Evolutionary conservation across 2,888 invertebrate species (phyloP).

Genomic region (Oxytorus armatus): DNA sequence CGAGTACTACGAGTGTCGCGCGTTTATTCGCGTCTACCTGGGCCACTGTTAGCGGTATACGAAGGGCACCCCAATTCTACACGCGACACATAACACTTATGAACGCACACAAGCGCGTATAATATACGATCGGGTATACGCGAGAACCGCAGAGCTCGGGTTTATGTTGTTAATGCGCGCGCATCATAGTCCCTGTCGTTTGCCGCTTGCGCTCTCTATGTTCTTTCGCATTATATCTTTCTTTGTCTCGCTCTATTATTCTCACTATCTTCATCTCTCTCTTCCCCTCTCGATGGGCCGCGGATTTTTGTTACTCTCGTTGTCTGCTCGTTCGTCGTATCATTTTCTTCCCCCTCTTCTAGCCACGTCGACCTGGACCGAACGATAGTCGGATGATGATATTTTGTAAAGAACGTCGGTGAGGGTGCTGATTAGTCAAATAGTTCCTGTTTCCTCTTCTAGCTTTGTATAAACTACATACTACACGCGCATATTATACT

Average conservation of each 20-base stretch:
- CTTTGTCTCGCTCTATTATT: conserved; percentile 19
- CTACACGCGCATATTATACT: not conserved
- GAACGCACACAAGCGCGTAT: conserved; percentile 41
- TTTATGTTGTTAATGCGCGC: conserved; percentile 70
- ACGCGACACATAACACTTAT: conserved; percentile 24
- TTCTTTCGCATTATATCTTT: too few species aligned
- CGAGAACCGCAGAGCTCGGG: conserved; percentile 58
- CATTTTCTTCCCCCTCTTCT: not conserved
- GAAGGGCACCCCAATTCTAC: conserved; percentile 55
- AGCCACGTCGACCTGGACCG: conserved; percentile 43
- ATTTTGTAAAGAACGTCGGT: conserved; percentile 77
- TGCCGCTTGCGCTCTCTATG: conserved; percentile 31
- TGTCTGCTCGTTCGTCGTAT: too few species aligned
- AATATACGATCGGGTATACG: conserved; percentile 51
- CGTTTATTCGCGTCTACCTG: conserved; percentile 58
- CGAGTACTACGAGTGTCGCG: conserved; percentile 36
- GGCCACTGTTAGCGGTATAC: conserved; percentile 57
- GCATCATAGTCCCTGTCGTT: conserved; percentile 51
- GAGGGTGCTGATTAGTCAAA: conserved; percentile 77
- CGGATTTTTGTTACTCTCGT: too few species aligned
- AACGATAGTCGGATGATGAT: conserved; percentile 72
- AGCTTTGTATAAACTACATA: not conserved
- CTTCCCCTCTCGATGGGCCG: conserved; percentile 29
- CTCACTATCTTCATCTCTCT: conserved; percentile 9
- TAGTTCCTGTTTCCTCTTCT: conserved; percentile 72